These are phyloP conservation scores for Copidosoma aretas DNA, from an alignment of 2,888 invertebrate species.

Conservation along the genomic window DNA sequence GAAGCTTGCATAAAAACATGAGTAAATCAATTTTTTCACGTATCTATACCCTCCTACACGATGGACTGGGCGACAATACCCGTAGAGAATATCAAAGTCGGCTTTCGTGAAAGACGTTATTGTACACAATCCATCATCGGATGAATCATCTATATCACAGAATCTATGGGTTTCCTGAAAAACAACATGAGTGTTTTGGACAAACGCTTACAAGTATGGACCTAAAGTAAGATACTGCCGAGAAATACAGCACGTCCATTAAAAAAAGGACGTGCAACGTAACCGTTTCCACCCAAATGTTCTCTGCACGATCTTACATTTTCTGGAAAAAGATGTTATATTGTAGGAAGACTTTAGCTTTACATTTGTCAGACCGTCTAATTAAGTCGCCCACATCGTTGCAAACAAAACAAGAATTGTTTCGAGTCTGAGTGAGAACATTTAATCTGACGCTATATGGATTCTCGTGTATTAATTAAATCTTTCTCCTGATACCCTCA, in stretches of 20 bases:
- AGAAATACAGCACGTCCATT: too few species aligned
- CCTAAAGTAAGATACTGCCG: too few species aligned
- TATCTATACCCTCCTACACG: neutral
- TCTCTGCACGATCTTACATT: slow-evolving; percentile 23
- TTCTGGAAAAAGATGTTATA: slow-evolving; percentile 31
- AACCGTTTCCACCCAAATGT: too few species aligned
- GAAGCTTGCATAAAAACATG: slow-evolving; percentile 23
- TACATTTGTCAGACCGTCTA: slow-evolving; percentile 24
- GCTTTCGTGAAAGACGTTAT: slow-evolving; percentile 16
- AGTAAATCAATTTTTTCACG: slow-evolving; percentile 20
- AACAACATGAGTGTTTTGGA: too few species aligned
- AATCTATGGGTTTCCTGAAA: too few species aligned
- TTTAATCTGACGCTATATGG: slow-evolving; percentile 17
- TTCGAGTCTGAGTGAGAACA: slow-evolving; percentile 27
- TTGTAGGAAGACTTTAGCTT: slow-evolving; percentile 21
- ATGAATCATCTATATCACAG: too few species aligned
- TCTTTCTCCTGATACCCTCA: slow-evolving; percentile 3
- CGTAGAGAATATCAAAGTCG: slow-evolving; percentile 17
- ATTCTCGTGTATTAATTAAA: slow-evolving; percentile 7
- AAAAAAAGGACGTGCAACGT: too few species aligned
- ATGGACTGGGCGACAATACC: slow-evolving; percentile 18
- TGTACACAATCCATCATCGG: too few species aligned
- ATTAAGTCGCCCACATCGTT: slow-evolving; percentile 20
- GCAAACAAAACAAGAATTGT: slow-evolving; percentile 26
- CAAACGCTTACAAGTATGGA: too few species aligned